Evolutionary conservation across 2,888 invertebrate species (phyloP).

Genomic region (Macropis europaea): DNA sequence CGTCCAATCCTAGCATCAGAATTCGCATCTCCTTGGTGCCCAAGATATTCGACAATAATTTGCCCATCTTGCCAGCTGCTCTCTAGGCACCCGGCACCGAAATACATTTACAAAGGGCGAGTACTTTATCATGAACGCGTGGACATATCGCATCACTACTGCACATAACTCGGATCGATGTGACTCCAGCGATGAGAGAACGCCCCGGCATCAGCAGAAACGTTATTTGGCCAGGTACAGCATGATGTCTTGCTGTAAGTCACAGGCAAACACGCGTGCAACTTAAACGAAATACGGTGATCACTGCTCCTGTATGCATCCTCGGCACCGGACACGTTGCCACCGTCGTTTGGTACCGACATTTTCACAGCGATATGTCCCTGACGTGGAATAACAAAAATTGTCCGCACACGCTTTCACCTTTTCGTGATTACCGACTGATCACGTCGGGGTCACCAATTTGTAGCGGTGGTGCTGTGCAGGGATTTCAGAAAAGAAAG

Average conservation of each 20-base stretch:
- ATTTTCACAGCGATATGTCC: too few relatives aligned
- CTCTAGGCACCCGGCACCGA: conserved; percentile 77
- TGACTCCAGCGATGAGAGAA: conserved; percentile 35
- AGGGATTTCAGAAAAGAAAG: too few relatives aligned
- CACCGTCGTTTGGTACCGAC: too few relatives aligned
- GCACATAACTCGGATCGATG: conserved; percentile 55
- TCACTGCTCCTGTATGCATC: conserved; percentile 46
- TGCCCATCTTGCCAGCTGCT: conserved; percentile 90
- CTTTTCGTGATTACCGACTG: too few relatives aligned
- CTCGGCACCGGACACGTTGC: too few relatives aligned
- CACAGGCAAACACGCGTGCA: conserved; percentile 56
- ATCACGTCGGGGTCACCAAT: too few relatives aligned
- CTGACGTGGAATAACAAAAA: too few relatives aligned
- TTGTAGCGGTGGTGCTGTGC: too few relatives aligned
- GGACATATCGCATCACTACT: conserved; percentile 64
- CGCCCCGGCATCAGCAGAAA: conserved; percentile 45
- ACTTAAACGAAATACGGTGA: conserved; percentile 48
- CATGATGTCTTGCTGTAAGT: conserved; percentile 54
- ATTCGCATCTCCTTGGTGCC: conserved; percentile 99
- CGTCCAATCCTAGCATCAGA: conserved; percentile 99
- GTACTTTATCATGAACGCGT: conserved; percentile 74
- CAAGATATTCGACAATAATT: conserved; percentile 99
- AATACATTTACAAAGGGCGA: conserved; percentile 75
- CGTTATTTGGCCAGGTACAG: conserved; percentile 56
- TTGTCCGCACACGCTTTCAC: too few relatives aligned